A percentile compares a stretch with the other conserved stretches of the same genome.
These are phyloP conservation scores for Plagiodera versicolora DNA, from an alignment of 2,888 invertebrate species.

Conservation along the genomic window DNA sequence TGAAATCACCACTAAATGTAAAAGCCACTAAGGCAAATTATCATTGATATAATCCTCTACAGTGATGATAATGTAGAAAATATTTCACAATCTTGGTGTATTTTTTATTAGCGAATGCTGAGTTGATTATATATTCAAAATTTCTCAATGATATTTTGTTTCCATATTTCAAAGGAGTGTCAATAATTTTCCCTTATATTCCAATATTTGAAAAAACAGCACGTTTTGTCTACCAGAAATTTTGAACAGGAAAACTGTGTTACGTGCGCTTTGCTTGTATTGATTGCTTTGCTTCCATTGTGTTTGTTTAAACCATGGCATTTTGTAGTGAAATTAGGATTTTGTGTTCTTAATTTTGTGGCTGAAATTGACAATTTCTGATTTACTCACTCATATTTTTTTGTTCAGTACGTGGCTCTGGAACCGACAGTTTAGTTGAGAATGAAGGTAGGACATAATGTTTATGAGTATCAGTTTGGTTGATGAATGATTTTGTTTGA, in stretches of 20 bases:
- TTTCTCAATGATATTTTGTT: too few relatives aligned
- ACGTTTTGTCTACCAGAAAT: conserved; percentile 1
- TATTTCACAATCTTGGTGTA: too few relatives aligned
- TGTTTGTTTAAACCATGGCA: conserved; percentile 39
- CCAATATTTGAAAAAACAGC: background rate
- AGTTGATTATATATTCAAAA: too few relatives aligned
- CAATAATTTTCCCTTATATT: background rate
- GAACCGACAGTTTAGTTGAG: conserved; percentile 59
- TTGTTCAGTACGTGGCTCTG: conserved; percentile 57
- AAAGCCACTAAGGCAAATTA: too few relatives aligned
- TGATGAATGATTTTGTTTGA: too few relatives aligned
- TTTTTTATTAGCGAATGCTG: too few relatives aligned
- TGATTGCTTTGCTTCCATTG: conserved; percentile 20
- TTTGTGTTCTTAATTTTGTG: conserved; percentile 4
- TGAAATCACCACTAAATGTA: too few relatives aligned
- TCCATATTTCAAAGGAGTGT: too few relatives aligned
- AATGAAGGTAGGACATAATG: conserved; percentile 60
- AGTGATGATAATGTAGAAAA: too few relatives aligned
- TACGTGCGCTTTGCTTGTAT: too few relatives aligned
- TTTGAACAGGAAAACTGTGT: too few relatives aligned
- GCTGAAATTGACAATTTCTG: background rate
- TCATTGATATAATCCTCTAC: too few relatives aligned
- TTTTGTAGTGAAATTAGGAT: conserved; percentile 42
- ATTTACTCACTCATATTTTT: conserved; percentile 16
- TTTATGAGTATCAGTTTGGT: background rate